Percentiles rank a stretch among this genome's conserved stretches.
phyloP scores from a whole-genome alignment of 2,113 vertebrate genomes.

The Rhipidura dahli region DNA sequence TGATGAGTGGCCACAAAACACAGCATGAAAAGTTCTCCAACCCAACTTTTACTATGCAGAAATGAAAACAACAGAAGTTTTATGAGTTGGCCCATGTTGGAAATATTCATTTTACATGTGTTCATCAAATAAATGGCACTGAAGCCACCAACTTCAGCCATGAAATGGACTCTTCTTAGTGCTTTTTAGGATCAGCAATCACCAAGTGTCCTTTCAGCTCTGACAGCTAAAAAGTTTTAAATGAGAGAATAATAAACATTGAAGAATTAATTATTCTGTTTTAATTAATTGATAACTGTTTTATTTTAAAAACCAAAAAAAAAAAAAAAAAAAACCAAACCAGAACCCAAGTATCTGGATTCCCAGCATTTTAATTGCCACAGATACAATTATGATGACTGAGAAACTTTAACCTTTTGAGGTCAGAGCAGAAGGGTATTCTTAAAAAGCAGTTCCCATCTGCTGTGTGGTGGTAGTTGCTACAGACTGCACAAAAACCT shows the following conservation, averaged over 20 bases:
- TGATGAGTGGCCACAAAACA: not conserved
- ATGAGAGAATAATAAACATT: not conserved
- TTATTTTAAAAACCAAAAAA: not conserved
- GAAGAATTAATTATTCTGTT: not conserved
- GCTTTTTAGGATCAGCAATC: not conserved
- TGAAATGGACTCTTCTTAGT: not conserved
- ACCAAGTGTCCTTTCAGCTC: not conserved
- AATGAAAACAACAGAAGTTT: not conserved
- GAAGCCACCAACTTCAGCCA: not conserved
- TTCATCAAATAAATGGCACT: not conserved
- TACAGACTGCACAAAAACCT: not conserved
- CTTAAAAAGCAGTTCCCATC: not conserved
- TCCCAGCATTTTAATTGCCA: not conserved
- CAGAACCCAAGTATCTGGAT: not conserved
- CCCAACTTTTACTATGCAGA: not conserved
- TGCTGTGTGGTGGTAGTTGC: not conserved
- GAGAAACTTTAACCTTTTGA: not conserved
- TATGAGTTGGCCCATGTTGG: not conserved
- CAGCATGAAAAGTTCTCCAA: not conserved
- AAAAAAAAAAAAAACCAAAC: rapidly evolving
- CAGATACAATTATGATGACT: not conserved
- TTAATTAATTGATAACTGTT: not conserved
- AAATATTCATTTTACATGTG: not conserved
- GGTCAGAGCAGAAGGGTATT: not conserved
- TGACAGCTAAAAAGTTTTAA: not conserved